Conservation (phyloP, 2,113 vertebrate species). For the Eulemur rufifrons region DNA sequence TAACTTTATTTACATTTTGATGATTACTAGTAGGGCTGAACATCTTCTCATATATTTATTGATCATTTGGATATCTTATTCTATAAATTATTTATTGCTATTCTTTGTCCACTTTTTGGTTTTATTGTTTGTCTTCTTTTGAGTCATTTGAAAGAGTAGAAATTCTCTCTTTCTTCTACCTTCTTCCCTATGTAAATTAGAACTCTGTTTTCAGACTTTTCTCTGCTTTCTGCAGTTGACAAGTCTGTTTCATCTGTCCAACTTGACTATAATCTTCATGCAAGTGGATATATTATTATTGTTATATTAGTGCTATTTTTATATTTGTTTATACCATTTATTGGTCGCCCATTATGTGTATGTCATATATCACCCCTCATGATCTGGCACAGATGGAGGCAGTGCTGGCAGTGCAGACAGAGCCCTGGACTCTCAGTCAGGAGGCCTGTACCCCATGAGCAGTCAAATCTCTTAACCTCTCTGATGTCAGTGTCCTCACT, state of each 20-base stretch:
- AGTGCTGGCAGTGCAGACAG: not conserved
- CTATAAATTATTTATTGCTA: not conserved
- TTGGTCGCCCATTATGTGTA: not conserved
- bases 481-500: not conserved
- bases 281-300: not conserved
- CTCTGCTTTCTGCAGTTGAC: not conserved
- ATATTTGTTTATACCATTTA: not conserved
- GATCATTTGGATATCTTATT: not conserved
- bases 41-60: not conserved
- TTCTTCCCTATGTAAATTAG: not conserved
- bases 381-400: not conserved
- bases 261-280: not conserved
- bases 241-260: not conserved
- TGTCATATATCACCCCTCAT: not conserved
- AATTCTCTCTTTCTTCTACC: not conserved
- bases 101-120: not conserved
- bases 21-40: not conserved
- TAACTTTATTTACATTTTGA: not conserved
- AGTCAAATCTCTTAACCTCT: not conserved
- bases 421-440: not conserved
- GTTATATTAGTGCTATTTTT: not conserved
- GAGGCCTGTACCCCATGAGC: too few relatives aligned
- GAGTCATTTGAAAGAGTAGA: not conserved
- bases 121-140: not conserved
- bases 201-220: not conserved